phyloP scores from a whole-genome alignment of 2,888 invertebrate species.

The Cheilosia grossa region DNA sequence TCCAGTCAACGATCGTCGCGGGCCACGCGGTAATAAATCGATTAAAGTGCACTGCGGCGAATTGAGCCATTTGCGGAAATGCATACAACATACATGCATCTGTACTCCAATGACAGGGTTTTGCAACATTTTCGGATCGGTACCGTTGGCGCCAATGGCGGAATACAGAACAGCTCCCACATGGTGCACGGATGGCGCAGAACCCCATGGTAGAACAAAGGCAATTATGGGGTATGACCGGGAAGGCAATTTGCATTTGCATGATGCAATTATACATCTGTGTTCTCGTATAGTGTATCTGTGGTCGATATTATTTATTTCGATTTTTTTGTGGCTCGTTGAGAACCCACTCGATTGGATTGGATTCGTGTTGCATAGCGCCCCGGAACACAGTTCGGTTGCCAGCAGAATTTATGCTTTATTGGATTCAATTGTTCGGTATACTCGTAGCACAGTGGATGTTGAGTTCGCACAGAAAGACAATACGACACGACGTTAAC shows the following conservation, averaged over 20 bases:
- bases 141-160: slow-evolving; percentile 58
- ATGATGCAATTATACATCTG: slow-evolving; percentile 68
- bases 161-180: slow-evolving; percentile 62
- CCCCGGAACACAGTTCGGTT: slow-evolving; percentile 70
- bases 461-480: slow-evolving; percentile 52
- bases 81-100: background rate
- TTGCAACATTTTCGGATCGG: slow-evolving; percentile 43
- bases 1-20: slow-evolving; percentile 32
- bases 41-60: slow-evolving; percentile 50
- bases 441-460: slow-evolving; percentile 30
- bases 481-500: slow-evolving; percentile 70
- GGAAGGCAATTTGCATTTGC: slow-evolving; percentile 74
- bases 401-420: slow-evolving; percentile 66
- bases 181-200: slow-evolving; percentile 9
- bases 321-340: slow-evolving; percentile 29
- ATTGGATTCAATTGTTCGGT: slow-evolving; percentile 68
- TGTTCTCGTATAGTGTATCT: slow-evolving; percentile 39
- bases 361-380: slow-evolving; percentile 69
- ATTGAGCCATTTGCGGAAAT: slow-evolving; percentile 28
- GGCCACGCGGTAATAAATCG: slow-evolving; percentile 65
- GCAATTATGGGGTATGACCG: slow-evolving; percentile 63
- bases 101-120: slow-evolving; percentile 7
- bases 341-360: slow-evolving; percentile 28
- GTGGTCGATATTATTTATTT: slow-evolving; percentile 71
- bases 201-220: slow-evolving; percentile 65